These are phyloP conservation scores for Melanchra persicariae DNA, from an alignment of 2,888 invertebrate genomes.

Conservation along the genomic window DNA sequence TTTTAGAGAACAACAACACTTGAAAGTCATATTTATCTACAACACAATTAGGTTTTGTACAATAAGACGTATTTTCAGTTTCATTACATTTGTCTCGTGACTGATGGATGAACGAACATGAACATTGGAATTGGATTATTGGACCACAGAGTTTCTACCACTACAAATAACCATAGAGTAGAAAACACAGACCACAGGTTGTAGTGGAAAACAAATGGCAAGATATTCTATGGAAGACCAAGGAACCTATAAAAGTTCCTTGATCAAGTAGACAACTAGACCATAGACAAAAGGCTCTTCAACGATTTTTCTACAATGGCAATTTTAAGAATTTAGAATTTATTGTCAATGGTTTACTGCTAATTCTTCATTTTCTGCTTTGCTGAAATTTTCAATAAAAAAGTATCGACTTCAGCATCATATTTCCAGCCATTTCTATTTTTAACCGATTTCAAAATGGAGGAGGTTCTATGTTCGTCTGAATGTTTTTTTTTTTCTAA, in stretches of 20 bases:
- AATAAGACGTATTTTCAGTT: slow-evolving; percentile 65
- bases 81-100: slow-evolving; percentile 71
- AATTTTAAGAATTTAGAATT: neutral
- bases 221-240: too few relatives aligned
- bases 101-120: slow-evolving; percentile 43
- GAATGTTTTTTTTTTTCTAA: too few relatives aligned
- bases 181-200: too few relatives aligned
- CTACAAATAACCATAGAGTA: neutral
- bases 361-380: neutral
- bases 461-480: too few relatives aligned
- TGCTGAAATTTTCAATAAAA: neutral
- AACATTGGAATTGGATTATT: too few relatives aligned
- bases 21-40: slow-evolving; percentile 57
- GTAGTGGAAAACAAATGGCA: too few relatives aligned
- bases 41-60: slow-evolving; percentile 49
- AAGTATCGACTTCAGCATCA: too few relatives aligned
- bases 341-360: too few relatives aligned
- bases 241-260: too few relatives aligned
- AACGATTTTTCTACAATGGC: neutral
- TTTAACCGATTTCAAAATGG: too few relatives aligned
- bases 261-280: neutral
- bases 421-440: too few relatives aligned
- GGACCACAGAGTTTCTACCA: too few relatives aligned
- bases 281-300: neutral
- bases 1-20: slow-evolving; percentile 63